A percentile compares a stretch with the other conserved stretches of the same genome.
These are phyloP conservation scores for Glossophaga mutica DNA, from an alignment of 2,797 vertebrate genomes.

Conservation along the genomic window DNA sequence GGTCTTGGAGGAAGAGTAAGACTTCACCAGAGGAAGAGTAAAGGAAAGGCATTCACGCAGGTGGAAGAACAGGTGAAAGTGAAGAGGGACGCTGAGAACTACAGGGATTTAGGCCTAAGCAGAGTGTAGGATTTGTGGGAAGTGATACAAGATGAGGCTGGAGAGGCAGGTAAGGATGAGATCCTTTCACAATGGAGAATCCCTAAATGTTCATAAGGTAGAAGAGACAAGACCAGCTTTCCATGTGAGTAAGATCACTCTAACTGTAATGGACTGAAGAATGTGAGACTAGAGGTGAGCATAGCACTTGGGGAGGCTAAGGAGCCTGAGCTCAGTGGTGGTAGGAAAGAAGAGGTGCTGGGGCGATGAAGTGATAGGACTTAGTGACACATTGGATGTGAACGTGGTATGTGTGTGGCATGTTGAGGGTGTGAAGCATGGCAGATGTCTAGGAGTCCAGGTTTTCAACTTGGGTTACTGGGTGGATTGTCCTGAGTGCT, in stretches of 20 bases:
- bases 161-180: background rate
- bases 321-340: background rate
- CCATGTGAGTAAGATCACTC: background rate
- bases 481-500: background rate
- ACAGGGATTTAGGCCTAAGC: background rate
- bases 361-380: background rate
- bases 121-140: background rate
- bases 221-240: background rate
- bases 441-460: background rate
- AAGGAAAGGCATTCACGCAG: background rate
- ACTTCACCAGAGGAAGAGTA: background rate
- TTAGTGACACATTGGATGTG: background rate
- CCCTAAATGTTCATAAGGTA: background rate
- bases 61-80: background rate
- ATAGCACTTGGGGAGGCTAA: background rate
- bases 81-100: background rate
- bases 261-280: too few species aligned
- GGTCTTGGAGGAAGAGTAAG: background rate
- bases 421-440: background rate
- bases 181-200: background rate
- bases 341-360: background rate
- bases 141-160: background rate
- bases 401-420: accelerated
- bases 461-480: background rate
- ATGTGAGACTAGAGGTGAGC: background rate